Conservation (phyloP, 2,113 vertebrate genomes). For the Bettongia penicillata region DNA sequence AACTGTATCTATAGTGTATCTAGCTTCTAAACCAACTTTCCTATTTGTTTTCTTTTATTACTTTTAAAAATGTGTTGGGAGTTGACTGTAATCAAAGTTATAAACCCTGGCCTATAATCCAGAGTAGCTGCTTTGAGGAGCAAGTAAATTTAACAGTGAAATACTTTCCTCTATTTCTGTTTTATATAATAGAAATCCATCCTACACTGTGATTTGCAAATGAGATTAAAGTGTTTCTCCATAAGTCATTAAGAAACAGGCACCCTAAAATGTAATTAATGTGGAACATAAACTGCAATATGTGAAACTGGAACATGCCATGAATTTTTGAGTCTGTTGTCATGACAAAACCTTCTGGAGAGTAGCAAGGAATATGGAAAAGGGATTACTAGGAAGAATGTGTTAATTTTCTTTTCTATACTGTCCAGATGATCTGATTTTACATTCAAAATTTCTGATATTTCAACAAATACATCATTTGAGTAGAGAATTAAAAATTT, state of each 20-base stretch:
- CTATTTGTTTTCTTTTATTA: constrained; percentile 19
- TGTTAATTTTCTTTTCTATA: background rate
- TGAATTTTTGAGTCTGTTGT: background rate
- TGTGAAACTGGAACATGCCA: background rate
- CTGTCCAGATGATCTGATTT: background rate
- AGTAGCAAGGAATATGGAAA: background rate
- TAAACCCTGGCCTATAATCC: constrained; percentile 6
- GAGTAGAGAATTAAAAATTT: background rate
- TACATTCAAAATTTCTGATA: background rate
- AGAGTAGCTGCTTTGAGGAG: background rate
- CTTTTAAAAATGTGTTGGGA: constrained; percentile 32
- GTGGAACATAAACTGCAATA: background rate
- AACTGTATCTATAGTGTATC: background rate
- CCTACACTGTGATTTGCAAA: background rate
- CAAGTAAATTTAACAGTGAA: background rate
- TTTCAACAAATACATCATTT: background rate
- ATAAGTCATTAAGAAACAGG: background rate
- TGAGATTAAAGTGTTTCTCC: background rate
- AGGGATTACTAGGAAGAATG: background rate
- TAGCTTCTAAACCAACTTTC: background rate
- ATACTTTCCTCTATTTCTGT: constrained; percentile 11
- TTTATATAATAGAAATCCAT: constrained; percentile 16
- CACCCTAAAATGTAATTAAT: background rate
- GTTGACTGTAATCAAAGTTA: constrained; percentile 20
- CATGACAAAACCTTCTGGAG: background rate